Conservation (phyloP, 2,888 invertebrate genomes). For the Hypselothyrea guttata region DNA sequence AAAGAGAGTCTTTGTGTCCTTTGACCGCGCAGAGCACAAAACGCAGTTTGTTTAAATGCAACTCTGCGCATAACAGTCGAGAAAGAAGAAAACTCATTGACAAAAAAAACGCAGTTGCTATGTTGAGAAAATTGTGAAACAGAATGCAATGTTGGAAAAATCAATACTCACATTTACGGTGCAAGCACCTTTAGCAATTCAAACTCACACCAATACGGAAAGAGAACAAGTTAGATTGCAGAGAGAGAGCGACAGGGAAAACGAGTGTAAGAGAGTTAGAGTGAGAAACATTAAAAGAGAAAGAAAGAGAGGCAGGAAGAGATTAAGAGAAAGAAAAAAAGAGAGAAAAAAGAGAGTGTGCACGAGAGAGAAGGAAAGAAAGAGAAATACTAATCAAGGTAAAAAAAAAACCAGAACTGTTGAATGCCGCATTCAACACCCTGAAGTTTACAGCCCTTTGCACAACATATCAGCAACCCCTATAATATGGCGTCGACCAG, state of each 20-base stretch:
- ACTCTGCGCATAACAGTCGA: constrained; percentile 26
- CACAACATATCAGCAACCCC: constrained; percentile 53
- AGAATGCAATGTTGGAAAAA: constrained; percentile 48
- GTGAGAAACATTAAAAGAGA: not conserved
- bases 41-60: constrained; percentile 46
- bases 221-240: constrained; percentile 1
- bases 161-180: constrained; percentile 72
- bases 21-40: constrained; percentile 6
- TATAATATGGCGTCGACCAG: constrained; percentile 70
- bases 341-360: not conserved
- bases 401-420: constrained; percentile 72
- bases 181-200: constrained; percentile 26
- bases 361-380: not conserved
- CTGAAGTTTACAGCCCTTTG: constrained; percentile 46
- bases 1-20: constrained; percentile 13
- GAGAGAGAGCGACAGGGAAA: not conserved
- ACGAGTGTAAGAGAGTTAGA: not conserved
- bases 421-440: constrained; percentile 69
- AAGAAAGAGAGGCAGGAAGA: too few species aligned
- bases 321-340: constrained; percentile 2
- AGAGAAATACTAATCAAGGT: not conserved
- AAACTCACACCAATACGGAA: constrained; percentile 10
- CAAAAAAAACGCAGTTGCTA: constrained; percentile 24
- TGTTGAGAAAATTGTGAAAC: constrained; percentile 1
- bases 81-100: constrained; percentile 28